These are phyloP conservation scores for Podarcis siculus DNA, from an alignment of 2,797 vertebrate species.

Conservation along the genomic window DNA sequence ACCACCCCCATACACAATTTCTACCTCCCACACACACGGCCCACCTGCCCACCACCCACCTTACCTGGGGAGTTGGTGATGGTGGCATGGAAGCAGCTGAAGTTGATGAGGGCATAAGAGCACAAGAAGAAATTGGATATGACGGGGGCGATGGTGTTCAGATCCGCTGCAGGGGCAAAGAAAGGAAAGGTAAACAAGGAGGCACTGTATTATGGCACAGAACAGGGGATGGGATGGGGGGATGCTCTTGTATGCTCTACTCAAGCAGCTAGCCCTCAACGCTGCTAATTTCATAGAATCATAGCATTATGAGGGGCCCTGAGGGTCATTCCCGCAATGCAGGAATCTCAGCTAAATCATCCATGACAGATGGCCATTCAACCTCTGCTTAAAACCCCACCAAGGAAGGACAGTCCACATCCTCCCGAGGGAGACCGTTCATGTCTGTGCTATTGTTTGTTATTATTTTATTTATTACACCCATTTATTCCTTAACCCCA, in stretches of 20 bases:
- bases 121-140: slow-evolving; percentile 86
- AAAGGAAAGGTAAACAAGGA: not conserved
- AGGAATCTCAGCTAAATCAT: too few relatives aligned
- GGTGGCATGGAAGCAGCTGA: slow-evolving; percentile 84
- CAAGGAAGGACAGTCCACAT: too few relatives aligned
- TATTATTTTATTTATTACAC: too few relatives aligned
- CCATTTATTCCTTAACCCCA: too few relatives aligned
- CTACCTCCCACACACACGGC: too few relatives aligned
- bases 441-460: too few relatives aligned
- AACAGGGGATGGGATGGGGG: too few relatives aligned
- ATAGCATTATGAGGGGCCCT: too few relatives aligned
- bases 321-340: too few relatives aligned
- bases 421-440: too few relatives aligned
- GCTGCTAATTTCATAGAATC: not conserved
- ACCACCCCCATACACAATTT: accelerated
- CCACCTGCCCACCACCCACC: not conserved
- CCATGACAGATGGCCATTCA: too few relatives aligned
- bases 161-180: slow-evolving; percentile 65
- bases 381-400: too few relatives aligned
- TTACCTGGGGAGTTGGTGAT: slow-evolving; percentile 82
- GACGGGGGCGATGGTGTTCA: slow-evolving; percentile 78
- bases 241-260: not conserved
- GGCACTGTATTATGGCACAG: not conserved
- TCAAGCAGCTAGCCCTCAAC: not conserved
- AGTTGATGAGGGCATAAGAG: slow-evolving; percentile 83